Evolutionary conservation across 2,888 invertebrate genomes (phyloP), one percentile per base, ranked within the genome.

Genomic region (Trachelus iudaicus): DNA sequence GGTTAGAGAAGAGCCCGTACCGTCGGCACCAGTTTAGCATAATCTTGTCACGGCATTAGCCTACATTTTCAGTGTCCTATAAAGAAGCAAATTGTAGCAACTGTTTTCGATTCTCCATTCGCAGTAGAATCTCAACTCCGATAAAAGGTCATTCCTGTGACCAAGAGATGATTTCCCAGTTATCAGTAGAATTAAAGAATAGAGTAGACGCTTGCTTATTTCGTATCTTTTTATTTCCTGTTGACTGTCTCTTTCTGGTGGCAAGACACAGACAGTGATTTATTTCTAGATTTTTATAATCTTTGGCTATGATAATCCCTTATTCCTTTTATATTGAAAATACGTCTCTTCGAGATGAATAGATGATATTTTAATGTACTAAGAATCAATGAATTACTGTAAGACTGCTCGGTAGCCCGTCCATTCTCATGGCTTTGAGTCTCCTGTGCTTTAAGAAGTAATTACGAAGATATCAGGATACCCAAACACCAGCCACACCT

Each of bases 21-120:
- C 56, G 75, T 31, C 13, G 75, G 6, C 68, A 68, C 74, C 35
- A 37, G 34, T 15, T 31, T 30, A 35, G 33, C 40, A 35, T 80
- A 80, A 80, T 80, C 79, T 76, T 35, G 31, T 79, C 75, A 80
- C 56, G 34, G 74, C 15, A 79, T 79, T 77, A 79, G 13, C 79
- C 76, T 79, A 77, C 31, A 76, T 77, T 68, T 30, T 34, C 15
- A 71, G n/a, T 13, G 13, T 34, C 71, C 4, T 33, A 23, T 11
- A n/a, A 71, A 12, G 11, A 71, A 71, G 6, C 4, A 33, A 13
- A 71, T 71, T 71, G 71, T 30, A 71, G 12, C 2, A 23, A 23
- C 23, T 56, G 1, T 9, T 23, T 56, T 56, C 23, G 56, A 56
- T 56, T 23, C 56, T 23, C 9, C 23, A 56, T 56, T 23, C 9